These are phyloP conservation scores for Rhabdophis nuchalis DNA, from an alignment of 2,797 vertebrate genomes.

Conservation along the genomic window DNA sequence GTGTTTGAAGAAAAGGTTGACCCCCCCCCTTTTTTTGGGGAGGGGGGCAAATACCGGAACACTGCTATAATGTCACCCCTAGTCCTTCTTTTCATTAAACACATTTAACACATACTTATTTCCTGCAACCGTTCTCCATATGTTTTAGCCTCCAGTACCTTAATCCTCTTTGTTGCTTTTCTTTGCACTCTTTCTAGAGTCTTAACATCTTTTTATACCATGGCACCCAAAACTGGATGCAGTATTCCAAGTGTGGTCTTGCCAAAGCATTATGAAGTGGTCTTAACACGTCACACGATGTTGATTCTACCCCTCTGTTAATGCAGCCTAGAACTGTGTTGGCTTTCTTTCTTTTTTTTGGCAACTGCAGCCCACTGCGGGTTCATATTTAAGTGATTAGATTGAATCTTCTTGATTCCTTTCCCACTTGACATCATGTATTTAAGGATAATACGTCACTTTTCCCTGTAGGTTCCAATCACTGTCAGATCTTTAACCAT, in stretches of 20 bases:
- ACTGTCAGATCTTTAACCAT: background rate
- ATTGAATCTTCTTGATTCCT: background rate
- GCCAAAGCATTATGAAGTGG: background rate
- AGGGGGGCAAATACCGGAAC: background rate
- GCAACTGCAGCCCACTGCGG: background rate
- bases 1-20: background rate
- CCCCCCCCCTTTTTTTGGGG: background rate
- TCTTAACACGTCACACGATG: background rate
- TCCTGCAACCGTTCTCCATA: background rate
- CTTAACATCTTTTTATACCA: background rate
- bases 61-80: background rate
- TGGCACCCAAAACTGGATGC: background rate
- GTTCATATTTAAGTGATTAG: background rate
- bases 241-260: background rate
- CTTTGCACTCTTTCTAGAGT: background rate
- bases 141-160: background rate
- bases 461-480: background rate
- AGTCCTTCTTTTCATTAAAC: background rate
- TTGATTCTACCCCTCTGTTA: background rate
- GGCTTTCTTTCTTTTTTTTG: background rate
- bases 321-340: background rate
- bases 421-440: background rate
- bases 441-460: background rate
- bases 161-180: background rate
- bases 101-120: background rate